Evolutionary conservation across 2,113 vertebrate species (phyloP).

Genomic region (Trinectes maculatus): DNA sequence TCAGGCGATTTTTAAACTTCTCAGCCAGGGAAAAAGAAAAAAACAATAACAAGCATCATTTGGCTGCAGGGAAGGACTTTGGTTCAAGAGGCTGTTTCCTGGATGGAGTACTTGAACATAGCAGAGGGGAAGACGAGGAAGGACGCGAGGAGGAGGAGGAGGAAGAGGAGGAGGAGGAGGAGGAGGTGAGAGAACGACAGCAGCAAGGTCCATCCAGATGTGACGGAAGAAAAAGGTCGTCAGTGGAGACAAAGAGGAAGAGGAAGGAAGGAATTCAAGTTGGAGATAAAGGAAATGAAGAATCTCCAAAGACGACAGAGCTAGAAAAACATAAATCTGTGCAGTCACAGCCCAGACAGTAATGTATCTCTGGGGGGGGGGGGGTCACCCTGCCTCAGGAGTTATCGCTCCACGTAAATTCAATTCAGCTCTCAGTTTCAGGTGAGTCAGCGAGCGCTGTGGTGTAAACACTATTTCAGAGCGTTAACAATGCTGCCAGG

Average conservation of each 20-base stretch:
- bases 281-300: not conserved
- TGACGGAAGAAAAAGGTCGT: not conserved
- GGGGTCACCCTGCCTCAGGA: conserved; percentile 19
- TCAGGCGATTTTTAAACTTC: too few relatives aligned
- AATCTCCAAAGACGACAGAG: not conserved
- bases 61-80: not conserved
- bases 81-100: not conserved
- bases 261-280: not conserved
- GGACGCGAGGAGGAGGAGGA: not conserved
- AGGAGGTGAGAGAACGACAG: not conserved
- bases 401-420: conserved; percentile 22
- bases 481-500: not conserved
- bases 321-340: not conserved
- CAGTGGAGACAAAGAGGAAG: not conserved
- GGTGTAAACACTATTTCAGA: conserved; percentile 1
- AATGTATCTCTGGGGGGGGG: conserved; percentile 19
- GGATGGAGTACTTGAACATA: not conserved
- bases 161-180: not conserved
- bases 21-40: too few relatives aligned
- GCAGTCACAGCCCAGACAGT: conserved; percentile 3
- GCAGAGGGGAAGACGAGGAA: not conserved
- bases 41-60: too few relatives aligned
- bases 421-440: not conserved
- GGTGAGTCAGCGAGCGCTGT: not conserved
- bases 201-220: not conserved